Conservation (phyloP, 2,888 invertebrate genomes). For the Drosophila longiperda region DNA sequence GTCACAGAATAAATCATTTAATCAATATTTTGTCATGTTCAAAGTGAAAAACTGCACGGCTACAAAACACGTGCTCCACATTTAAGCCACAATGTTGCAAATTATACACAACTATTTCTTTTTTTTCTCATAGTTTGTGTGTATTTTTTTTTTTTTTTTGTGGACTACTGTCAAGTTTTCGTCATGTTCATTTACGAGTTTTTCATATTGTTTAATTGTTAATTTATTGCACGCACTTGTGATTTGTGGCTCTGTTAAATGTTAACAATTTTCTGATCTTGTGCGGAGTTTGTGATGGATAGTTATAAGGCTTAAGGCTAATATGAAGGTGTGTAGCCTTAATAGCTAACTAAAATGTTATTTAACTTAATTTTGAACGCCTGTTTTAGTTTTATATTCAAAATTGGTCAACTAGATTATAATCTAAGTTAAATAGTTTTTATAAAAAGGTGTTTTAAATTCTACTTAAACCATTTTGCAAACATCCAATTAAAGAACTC, state of each 20-base stretch:
- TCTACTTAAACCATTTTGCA: background rate
- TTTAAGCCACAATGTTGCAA: slow-evolving; percentile 44
- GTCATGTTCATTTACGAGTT: slow-evolving; percentile 44
- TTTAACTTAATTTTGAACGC: no score
- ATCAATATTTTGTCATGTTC: slow-evolving; percentile 77
- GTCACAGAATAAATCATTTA: slow-evolving; percentile 69
- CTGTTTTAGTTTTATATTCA: background rate
- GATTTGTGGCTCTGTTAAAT: slow-evolving; percentile 47
- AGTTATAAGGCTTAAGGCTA: slow-evolving; percentile 44
- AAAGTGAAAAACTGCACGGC: slow-evolving; percentile 56
- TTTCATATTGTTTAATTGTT: slow-evolving; percentile 76
- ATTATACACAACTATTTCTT: slow-evolving; percentile 1
- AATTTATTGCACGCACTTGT: slow-evolving; percentile 64
- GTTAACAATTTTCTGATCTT: slow-evolving; percentile 1
- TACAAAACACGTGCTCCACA: slow-evolving; percentile 73
- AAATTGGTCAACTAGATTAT: background rate
- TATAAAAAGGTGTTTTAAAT: background rate
- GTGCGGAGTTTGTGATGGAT: background rate
- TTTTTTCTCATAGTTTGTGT: slow-evolving; percentile 6
- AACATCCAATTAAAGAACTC: background rate
- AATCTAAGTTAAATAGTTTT: background rate
- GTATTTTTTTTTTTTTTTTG: background rate
- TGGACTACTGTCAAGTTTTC: slow-evolving; percentile 61
- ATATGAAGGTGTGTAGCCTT: slow-evolving; percentile 20
- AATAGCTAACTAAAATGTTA: background rate